Evolutionary conservation across 2,888 invertebrate genomes (phyloP).

Genomic region (Drosophila borborema): DNA sequence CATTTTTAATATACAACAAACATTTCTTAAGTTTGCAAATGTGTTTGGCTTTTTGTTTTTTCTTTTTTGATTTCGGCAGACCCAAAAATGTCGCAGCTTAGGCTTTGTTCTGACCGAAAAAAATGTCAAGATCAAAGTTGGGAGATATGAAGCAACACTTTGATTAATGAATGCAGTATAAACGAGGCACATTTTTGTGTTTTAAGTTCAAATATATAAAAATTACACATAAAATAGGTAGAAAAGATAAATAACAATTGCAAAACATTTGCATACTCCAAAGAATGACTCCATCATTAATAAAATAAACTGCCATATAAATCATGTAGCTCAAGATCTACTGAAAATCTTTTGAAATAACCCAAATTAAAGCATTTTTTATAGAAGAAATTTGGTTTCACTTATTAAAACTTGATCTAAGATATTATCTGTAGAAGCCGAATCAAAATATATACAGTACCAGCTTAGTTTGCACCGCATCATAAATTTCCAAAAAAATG

Average conservation of each 20-base stretch:
- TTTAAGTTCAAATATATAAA: conserved; percentile 12
- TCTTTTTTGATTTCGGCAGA: conserved; percentile 12
- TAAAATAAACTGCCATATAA: not conserved
- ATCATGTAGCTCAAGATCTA: not conserved
- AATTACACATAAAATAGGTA: conserved; percentile 1
- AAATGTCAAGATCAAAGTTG: conserved; percentile 64
- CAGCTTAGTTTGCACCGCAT: conserved; percentile 31
- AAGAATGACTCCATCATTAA: not conserved
- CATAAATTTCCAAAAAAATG: conserved; percentile 48
- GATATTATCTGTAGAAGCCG: conserved; percentile 13
- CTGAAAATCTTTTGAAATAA: not conserved
- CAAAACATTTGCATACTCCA: not conserved
- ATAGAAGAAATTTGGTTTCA: not conserved
- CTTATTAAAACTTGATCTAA: conserved; percentile 12
- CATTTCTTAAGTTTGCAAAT: conserved; percentile 13
- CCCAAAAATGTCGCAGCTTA: conserved; percentile 35
- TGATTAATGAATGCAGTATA: conserved; percentile 52
- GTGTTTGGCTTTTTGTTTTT: conserved; percentile 4
- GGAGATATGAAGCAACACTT: conserved; percentile 34
- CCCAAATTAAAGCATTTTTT: not conserved
- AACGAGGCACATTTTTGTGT: conserved; percentile 27
- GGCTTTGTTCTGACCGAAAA: conserved; percentile 37
- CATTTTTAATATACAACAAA: conserved; percentile 7
- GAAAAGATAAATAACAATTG: not conserved
- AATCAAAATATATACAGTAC: conserved; percentile 19